Evolutionary conservation across 1,140 invertebrate genomes (phyloP).

Genomic region (Capitella teleta): DNA sequence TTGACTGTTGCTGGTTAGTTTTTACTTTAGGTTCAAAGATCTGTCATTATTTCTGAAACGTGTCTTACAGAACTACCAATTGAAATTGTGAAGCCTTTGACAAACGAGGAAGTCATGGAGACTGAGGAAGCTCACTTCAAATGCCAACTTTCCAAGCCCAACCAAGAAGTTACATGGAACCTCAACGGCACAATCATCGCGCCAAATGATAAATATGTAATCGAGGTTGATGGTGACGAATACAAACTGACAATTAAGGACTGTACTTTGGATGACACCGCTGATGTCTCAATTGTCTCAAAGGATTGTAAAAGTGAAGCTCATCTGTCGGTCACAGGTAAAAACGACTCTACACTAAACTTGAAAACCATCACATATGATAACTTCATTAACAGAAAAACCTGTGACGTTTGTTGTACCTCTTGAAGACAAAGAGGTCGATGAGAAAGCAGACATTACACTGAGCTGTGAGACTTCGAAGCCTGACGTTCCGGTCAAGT

Average conservation of each 20-base stretch:
- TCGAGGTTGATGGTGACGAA: conserved; percentile 7
- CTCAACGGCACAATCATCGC: conserved; percentile 53
- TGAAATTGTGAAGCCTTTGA: conserved; percentile 10
- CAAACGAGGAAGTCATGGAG: conserved; percentile 12
- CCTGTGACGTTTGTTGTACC: conserved; percentile 26
- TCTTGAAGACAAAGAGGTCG: conserved; percentile 23
- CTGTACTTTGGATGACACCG: conserved; percentile 62
- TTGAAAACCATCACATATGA: too few relatives aligned
- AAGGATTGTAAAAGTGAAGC: conserved; percentile 69
- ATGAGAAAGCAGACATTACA: conserved; percentile 25
- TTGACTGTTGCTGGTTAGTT: not conserved
- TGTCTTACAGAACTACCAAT: conserved; percentile 3
- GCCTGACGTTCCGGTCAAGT: conserved; percentile 32
- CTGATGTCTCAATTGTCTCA: conserved; percentile 67
- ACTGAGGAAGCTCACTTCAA: conserved; percentile 9
- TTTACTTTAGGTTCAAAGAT: not conserved
- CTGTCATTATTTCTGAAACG: not conserved
- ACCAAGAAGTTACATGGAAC: conserved; percentile 64
- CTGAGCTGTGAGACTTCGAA: conserved; percentile 27
- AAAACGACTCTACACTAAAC: conserved; percentile 14
- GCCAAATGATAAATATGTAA: conserved; percentile 3
- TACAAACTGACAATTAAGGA: conserved; percentile 27
- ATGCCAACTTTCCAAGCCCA: conserved; percentile 56
- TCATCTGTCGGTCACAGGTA: conserved; percentile 74
- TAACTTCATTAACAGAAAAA: too few relatives aligned